Evolutionary conservation across 2,113 vertebrate genomes (phyloP).

Genomic region (Istiophorus platypterus): DNA sequence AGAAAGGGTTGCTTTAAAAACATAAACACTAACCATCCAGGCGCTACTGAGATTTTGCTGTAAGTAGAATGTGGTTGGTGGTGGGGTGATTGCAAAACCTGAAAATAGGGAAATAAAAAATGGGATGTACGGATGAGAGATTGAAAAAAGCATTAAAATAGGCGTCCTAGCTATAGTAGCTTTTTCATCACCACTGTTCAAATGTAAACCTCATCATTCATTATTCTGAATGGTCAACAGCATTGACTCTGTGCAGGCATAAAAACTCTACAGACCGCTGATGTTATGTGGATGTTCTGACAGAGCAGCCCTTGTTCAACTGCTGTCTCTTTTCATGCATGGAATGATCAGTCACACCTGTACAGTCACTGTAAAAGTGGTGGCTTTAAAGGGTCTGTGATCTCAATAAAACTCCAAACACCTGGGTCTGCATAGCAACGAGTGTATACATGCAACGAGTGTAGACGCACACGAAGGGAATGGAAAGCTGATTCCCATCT

Average conservation of each 20-base stretch:
- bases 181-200: background rate
- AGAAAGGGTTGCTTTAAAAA: slow-evolving; percentile 62
- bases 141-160: background rate
- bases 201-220: background rate
- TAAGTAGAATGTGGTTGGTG: slow-evolving; percentile 23
- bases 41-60: slow-evolving; percentile 5
- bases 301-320: slow-evolving; percentile 48
- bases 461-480: slow-evolving; percentile 10
- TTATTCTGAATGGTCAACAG: background rate
- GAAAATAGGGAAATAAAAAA: slow-evolving; percentile 10
- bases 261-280: background rate
- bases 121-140: background rate
- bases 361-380: slow-evolving; percentile 60
- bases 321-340: slow-evolving; percentile 51
- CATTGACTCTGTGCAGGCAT: background rate
- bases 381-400: slow-evolving; percentile 53
- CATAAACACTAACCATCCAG: slow-evolving; percentile 35
- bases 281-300: slow-evolving; percentile 26
- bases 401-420: slow-evolving; percentile 70
- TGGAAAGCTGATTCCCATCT: slow-evolving; percentile 43
- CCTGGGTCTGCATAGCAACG: slow-evolving; percentile 71
- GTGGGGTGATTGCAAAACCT: slow-evolving; percentile 1
- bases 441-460: slow-evolving; percentile 28
- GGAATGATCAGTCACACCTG: slow-evolving; percentile 65
- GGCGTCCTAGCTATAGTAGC: background rate